Evolutionary conservation across 1,140 invertebrate genomes (phyloP), one percentile per base, ranked within the genome.

Genomic region (Protaetia brevitarsis): DNA sequence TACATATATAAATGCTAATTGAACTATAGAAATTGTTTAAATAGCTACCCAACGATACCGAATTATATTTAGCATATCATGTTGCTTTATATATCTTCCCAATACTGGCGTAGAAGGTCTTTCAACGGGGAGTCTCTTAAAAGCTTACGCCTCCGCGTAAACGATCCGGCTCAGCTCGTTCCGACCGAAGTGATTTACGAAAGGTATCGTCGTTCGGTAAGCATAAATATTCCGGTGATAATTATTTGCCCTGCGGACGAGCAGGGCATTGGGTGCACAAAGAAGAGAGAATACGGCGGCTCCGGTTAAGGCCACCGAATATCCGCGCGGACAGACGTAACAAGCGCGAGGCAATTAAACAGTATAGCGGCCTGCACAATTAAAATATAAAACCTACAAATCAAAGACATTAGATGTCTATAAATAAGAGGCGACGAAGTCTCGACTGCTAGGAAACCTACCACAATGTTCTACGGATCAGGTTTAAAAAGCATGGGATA

Each of bases 361-460:
- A 16, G 41, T 51, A 51, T 51, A 16, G 19, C 41, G 41, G 41
- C n/a, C 41, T 51, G 41, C 41, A 51, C 41, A 51, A 51, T 51
- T 51, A 51, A 51, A 51, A 51, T 51, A 51, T 19, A 51, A 51
- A 51, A 51, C 41, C 41, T 51, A 51, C 41, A 51, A 51, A 51
- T 51, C 41, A 51, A 51, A 23, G 26, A 51, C 41, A 51, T 51
- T 23, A 51, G 41, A 51, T 51, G 41, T 16, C 41, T 19, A 51
- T 51, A 51, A 51, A 51, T 51, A 51, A 51, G 41, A 23, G 26
- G 41, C 41, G 41, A 51, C 19, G 41, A 51, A 23, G 41, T 51
- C 41, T 16, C 19, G 19, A 51, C 26, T 51, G 41, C 26, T 16
- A 10, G 13, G 41, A 23, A 51, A 51, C 41, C 41, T 51, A 51